Percentiles rank a stretch among this genome's conserved stretches.
Evolutionary conservation across 1,140 invertebrate species (phyloP).

Genomic region (Bombus turneri): DNA sequence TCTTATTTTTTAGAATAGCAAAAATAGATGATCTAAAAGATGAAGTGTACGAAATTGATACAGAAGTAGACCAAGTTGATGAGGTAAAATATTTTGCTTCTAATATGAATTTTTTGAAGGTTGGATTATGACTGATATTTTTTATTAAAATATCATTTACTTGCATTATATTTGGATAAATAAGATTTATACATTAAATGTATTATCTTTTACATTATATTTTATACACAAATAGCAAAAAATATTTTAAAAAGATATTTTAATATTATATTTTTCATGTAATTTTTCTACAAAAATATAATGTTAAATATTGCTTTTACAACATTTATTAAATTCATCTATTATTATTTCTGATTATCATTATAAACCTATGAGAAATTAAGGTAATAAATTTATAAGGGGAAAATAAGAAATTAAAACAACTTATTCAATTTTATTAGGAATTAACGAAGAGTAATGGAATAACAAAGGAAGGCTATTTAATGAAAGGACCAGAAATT

Average conservation of each 20-base stretch:
- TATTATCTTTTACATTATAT: not conserved
- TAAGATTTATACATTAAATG: not conserved
- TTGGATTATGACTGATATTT: not conserved
- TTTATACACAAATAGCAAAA: too few species aligned
- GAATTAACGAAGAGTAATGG: slow-evolving; percentile 85
- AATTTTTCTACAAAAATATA: not conserved
- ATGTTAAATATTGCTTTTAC: not conserved
- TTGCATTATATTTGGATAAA: slow-evolving; percentile 10
- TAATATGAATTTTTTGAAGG: not conserved
- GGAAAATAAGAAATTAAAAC: slow-evolving; percentile 25
- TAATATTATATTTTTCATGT: not conserved
- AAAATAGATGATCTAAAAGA: slow-evolving; percentile 87
- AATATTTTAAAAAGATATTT: not conserved
- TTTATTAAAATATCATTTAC: not conserved
- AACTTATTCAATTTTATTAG: slow-evolving; percentile 65
- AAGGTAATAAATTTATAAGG: not conserved
- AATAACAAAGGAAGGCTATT: slow-evolving; percentile 93
- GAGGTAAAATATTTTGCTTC: slow-evolving; percentile 83
- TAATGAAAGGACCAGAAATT: slow-evolving; percentile 95
- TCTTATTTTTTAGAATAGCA: slow-evolving; percentile 82
- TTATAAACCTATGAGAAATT: not conserved
- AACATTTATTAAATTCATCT: not conserved
- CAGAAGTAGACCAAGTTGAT: slow-evolving; percentile 91
- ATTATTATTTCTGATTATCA: not conserved
- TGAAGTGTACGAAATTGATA: slow-evolving; percentile 93